Percentiles rank a stretch among this genome's conserved stretches.
Evolutionary conservation across 2,888 invertebrate species (phyloP).

Genomic region (Zygaena filipendulae): DNA sequence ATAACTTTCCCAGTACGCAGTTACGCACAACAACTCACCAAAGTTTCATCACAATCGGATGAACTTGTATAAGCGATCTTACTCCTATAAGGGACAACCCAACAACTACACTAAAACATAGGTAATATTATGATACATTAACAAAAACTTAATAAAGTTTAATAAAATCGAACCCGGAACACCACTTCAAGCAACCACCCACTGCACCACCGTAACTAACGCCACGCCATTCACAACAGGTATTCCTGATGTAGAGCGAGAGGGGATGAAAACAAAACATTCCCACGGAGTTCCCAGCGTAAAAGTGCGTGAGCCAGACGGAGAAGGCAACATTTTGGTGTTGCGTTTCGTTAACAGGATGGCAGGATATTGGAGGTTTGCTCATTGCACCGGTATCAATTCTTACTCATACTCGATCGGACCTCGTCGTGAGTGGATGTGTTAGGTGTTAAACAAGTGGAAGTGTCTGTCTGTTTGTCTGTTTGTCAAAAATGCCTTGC

Average conservation of each 20-base stretch:
- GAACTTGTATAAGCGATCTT: too few relatives aligned
- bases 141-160: too few relatives aligned
- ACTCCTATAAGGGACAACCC: too few relatives aligned
- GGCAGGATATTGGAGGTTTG: too few relatives aligned
- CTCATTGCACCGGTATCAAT: too few relatives aligned
- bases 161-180: too few relatives aligned
- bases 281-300: slow-evolving; percentile 62
- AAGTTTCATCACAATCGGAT: too few relatives aligned
- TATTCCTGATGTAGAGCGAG: slow-evolving; percentile 44
- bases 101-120: too few relatives aligned
- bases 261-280: slow-evolving; percentile 64
- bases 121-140: too few relatives aligned
- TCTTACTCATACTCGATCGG: slow-evolving; percentile 27
- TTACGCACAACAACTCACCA: too few relatives aligned
- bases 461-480: slow-evolving; percentile 7
- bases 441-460: slow-evolving; percentile 18
- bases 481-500: slow-evolving; percentile 62
- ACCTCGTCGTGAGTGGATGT: slow-evolving; percentile 25
- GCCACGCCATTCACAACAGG: slow-evolving; percentile 48
- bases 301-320: slow-evolving; percentile 21
- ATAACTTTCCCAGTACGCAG: too few relatives aligned
- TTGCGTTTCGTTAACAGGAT: slow-evolving; percentile 33
- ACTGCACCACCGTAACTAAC: slow-evolving; percentile 24
- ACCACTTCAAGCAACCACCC: too few relatives aligned
- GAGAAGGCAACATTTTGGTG: slow-evolving; percentile 27